Percentiles rank a stretch among this genome's conserved stretches.
Evolutionary conservation across 2,888 invertebrate species (phyloP).

Genomic region (Acleris literana): DNA sequence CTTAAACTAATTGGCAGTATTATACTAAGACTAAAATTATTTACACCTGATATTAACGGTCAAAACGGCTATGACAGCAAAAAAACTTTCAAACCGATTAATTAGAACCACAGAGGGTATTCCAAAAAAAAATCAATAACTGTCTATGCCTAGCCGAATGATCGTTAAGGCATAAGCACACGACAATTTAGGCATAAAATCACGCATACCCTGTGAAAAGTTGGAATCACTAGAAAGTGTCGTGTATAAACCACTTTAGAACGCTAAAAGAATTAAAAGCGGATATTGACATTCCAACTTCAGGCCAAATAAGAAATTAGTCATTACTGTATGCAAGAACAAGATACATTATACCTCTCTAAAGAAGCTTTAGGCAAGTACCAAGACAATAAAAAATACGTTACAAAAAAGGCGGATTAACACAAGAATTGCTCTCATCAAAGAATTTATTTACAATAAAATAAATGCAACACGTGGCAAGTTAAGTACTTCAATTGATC

Average conservation of each 20-base stretch:
- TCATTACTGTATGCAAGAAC: too few species aligned
- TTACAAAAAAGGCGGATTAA: slow-evolving; percentile 26
- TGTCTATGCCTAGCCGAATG: slow-evolving; percentile 5
- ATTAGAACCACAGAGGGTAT: not conserved
- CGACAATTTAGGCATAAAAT: slow-evolving; percentile 11
- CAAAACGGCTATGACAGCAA: slow-evolving; percentile 12
- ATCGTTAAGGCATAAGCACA: slow-evolving; percentile 17
- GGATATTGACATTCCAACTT: not conserved
- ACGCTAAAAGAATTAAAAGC: too few species aligned
- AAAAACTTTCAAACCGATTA: not conserved
- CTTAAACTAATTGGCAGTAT: slow-evolving; percentile 35
- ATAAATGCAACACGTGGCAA: slow-evolving; percentile 56
- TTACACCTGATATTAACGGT: slow-evolving; percentile 30
- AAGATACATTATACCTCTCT: too few species aligned
- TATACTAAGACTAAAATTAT: slow-evolving; percentile 27
- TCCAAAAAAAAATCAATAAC: not conserved
- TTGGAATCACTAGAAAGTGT: slow-evolving; percentile 2
- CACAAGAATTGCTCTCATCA: slow-evolving; percentile 33
- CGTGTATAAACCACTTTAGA: slow-evolving; percentile 17
- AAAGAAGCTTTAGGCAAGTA: too few species aligned
- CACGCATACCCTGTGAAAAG: slow-evolving; percentile 19
- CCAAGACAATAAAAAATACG: not conserved
- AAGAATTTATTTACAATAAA: slow-evolving; percentile 46
- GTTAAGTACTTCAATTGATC: slow-evolving; percentile 71
- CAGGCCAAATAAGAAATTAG: not conserved